Evolutionary conservation across 2,888 invertebrate genomes (phyloP).

Genomic region (Eupithecia pulchellata): DNA sequence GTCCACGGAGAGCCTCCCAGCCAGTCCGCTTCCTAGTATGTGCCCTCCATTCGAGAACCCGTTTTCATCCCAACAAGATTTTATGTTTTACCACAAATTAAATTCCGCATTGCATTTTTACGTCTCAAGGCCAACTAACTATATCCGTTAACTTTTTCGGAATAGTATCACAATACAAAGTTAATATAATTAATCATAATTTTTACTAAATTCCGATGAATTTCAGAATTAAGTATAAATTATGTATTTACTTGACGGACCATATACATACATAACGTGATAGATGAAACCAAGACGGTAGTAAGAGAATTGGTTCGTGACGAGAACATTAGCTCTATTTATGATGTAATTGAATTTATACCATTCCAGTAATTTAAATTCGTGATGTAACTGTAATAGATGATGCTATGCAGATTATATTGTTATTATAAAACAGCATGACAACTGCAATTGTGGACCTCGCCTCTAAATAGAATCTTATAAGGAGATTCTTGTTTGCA

Average conservation of each 20-base stretch:
- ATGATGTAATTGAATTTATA: constrained; percentile 32
- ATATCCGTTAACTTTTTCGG: constrained; percentile 19
- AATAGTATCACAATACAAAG: constrained; percentile 24
- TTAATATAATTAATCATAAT: constrained; percentile 12
- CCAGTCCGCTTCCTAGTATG: constrained; percentile 47
- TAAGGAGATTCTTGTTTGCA: neutral
- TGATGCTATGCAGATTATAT: constrained; percentile 11
- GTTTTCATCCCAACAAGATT: constrained; percentile 46
- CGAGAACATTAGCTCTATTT: constrained; percentile 18
- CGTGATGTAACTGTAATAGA: constrained; percentile 24
- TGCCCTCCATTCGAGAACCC: constrained; percentile 49
- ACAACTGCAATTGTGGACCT: neutral
- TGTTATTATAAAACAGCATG: constrained; percentile 16
- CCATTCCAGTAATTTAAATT: constrained; percentile 18
- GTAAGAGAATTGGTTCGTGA: constrained; percentile 21
- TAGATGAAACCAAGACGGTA: constrained; percentile 15
- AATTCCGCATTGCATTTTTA: constrained; percentile 40
- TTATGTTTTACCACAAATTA: constrained; percentile 42
- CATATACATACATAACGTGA: no score
- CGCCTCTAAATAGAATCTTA: neutral
- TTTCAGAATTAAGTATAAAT: neutral
- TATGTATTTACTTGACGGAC: no score
- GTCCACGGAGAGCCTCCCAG: constrained; percentile 29
- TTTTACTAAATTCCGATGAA: no score
- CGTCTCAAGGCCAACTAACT: constrained; percentile 27